Base-by-base conservation (phyloP, 2,113 vertebrate genomes). In the Synodontis membranacea region DNA sequence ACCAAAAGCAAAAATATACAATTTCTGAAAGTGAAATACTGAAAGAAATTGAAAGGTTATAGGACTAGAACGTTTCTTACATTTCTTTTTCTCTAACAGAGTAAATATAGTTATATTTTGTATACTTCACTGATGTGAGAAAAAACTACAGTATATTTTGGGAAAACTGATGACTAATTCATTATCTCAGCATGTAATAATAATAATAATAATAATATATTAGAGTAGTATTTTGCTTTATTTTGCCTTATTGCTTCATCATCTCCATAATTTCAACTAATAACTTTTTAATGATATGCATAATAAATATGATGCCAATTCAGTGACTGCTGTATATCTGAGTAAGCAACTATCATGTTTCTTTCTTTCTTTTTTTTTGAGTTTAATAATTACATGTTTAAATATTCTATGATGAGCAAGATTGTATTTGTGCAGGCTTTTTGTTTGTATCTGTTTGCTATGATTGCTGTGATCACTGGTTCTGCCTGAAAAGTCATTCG, bases 1-100 rank as follows among this genome's bases (percentile, higher is more conserved):
- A 42, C 21, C 39, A 70, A 52, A 56, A 50, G 31, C 52, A 25
- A 83, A 62, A 25, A 88, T 54, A 76, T 48, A 85, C 84, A 89
- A 3, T 5, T 68, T 11, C 19, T 56, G 66, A 70, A 42, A 70
- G 37, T 1, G 6, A n/a, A 74, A 54, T 37, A 28, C 70, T 72
- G 8, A 25, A 23, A 46, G 28, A 15, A 52, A 44, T 19, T 44
- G 2, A 28, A 75, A 14, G 37, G 34, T 10, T 31, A 50, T 50
- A 14, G 62, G 23, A 44, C 34, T 14, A 58, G 7, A 15, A 37
- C 1, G 1, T 42, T 6, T 25, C 80, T 42, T 17, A 8, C 62
- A 52, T 34, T 68, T 31, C 19, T 42, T 28, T 39, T 56, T 68
- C 31, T 17, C 8, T 31, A 68, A 28, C 12, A 25, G 31, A 37